These are phyloP conservation scores for Characodon lateralis DNA, from an alignment of 2,797 vertebrate species.

Conservation along the genomic window DNA sequence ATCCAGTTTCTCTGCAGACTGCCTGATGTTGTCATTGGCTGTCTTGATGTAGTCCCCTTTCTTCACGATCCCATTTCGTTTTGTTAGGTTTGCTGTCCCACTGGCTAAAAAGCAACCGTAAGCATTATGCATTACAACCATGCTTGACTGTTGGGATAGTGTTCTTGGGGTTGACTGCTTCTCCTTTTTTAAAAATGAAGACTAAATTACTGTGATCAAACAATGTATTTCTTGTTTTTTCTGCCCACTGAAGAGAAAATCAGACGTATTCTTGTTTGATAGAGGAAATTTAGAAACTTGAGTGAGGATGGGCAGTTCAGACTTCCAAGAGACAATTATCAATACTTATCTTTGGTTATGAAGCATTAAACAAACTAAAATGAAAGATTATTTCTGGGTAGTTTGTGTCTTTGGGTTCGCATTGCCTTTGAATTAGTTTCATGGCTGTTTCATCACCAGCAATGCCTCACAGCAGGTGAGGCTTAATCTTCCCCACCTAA, in stretches of 20 bases:
- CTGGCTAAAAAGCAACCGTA: too few relatives aligned
- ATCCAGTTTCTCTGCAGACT: too few relatives aligned
- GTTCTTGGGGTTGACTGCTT: neutral
- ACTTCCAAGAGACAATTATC: neutral
- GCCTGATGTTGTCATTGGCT: too few relatives aligned
- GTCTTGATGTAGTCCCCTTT: too few relatives aligned
- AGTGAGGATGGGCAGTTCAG: too few relatives aligned
- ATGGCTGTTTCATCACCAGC: constrained; percentile 49
- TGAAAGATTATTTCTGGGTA: neutral
- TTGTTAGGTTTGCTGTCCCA: too few relatives aligned
- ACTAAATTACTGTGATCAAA: neutral
- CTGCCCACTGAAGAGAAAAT: too few relatives aligned
- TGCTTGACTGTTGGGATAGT: neutral
- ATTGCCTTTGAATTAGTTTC: constrained; percentile 41
- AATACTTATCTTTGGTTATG: neutral
- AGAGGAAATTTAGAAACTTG: neutral
- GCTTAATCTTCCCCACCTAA: constrained; percentile 6
- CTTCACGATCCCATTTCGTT: too few relatives aligned
- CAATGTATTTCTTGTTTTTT: neutral
- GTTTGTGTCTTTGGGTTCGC: constrained; percentile 19
- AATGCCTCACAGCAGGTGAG: constrained; percentile 15
- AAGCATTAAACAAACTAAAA: neutral
- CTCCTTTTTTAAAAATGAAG: neutral
- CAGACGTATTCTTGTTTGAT: neutral
- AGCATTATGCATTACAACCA: too few relatives aligned